These are phyloP conservation scores for Fissipunctia ypsillon DNA, from an alignment of 2,888 invertebrate genomes.

Conservation along the genomic window DNA sequence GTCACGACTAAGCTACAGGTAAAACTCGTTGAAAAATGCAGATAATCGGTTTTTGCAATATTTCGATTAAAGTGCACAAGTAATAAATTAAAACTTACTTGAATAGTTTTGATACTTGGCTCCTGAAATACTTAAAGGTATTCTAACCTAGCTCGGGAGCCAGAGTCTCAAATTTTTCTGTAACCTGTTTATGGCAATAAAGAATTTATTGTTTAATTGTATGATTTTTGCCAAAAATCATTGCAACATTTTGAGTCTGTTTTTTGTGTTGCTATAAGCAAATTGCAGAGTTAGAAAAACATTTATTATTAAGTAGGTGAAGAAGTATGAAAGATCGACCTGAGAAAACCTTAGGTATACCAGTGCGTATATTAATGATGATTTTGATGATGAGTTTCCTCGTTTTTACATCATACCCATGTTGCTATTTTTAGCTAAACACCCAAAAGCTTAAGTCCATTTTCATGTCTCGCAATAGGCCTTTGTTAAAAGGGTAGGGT, in stretches of 20 bases:
- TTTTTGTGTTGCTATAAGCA: no score
- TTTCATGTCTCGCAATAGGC: neutral
- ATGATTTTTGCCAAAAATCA: neutral
- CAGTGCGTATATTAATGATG: neutral
- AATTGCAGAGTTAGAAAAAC: neutral
- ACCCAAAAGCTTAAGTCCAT: neutral
- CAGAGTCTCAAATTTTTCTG: no score
- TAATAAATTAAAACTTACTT: neutral
- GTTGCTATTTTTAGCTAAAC: neutral
- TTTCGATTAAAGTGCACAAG: neutral
- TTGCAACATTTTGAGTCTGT: neutral
- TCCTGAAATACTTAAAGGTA: no score
- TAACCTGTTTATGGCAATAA: no score
- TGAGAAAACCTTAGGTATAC: neutral
- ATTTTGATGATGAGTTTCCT: neutral
- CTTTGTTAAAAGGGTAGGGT: neutral
- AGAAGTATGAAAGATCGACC: neutral
- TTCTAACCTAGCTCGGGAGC: no score
- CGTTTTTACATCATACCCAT: neutral
- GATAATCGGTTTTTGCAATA: no score
- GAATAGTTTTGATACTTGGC: conserved; percentile 6
- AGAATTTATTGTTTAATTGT: no score
- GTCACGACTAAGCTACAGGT: no score
- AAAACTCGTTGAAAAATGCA: no score
- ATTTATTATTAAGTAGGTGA: neutral